Conservation (phyloP, 1,140 invertebrate species). For the Apolygus lucorum region DNA sequence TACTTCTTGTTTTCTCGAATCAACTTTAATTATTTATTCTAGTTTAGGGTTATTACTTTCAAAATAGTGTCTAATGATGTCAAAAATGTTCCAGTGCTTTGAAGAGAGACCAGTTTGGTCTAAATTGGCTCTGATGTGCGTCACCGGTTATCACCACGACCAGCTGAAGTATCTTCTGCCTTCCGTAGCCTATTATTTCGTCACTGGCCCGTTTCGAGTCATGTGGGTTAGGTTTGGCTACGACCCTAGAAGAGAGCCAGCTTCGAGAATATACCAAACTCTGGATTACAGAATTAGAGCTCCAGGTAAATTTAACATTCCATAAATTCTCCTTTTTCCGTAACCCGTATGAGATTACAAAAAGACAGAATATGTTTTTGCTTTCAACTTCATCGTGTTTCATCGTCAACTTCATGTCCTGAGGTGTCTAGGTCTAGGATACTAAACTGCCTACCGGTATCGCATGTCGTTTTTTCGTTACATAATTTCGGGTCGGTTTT, state of each 20-base stretch:
- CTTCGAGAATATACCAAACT: slow-evolving; percentile 70
- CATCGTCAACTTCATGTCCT: too few species aligned
- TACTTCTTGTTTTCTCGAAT: too few species aligned
- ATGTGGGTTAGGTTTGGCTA: slow-evolving; percentile 79
- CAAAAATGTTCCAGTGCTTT: slow-evolving; percentile 45
- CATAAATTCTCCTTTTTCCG: too few species aligned
- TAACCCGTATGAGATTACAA: too few species aligned
- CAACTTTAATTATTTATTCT: not conserved
- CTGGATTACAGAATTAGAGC: slow-evolving; percentile 74
- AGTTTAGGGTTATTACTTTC: not conserved
- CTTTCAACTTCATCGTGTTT: too few species aligned
- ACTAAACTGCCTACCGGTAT: too few species aligned
- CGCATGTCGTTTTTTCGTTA: too few species aligned
- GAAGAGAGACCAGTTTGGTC: slow-evolving; percentile 78
- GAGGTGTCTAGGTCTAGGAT: too few species aligned
- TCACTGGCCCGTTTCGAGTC: slow-evolving; percentile 78
- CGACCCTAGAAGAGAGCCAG: slow-evolving; percentile 72
- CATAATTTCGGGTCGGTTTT: too few species aligned
- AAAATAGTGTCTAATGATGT: not conserved
- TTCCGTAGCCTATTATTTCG: slow-evolving; percentile 71
- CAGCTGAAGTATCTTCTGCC: slow-evolving; percentile 73
- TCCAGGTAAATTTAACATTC: slow-evolving; percentile 51
- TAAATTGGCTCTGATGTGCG: slow-evolving; percentile 57
- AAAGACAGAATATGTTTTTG: too few species aligned
- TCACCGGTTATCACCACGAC: slow-evolving; percentile 51